A percentile compares a stretch with the other conserved stretches of the same genome.
Evolutionary conservation across 1,140 invertebrate genomes (phyloP).

Genomic region (Euwallacea similis): DNA sequence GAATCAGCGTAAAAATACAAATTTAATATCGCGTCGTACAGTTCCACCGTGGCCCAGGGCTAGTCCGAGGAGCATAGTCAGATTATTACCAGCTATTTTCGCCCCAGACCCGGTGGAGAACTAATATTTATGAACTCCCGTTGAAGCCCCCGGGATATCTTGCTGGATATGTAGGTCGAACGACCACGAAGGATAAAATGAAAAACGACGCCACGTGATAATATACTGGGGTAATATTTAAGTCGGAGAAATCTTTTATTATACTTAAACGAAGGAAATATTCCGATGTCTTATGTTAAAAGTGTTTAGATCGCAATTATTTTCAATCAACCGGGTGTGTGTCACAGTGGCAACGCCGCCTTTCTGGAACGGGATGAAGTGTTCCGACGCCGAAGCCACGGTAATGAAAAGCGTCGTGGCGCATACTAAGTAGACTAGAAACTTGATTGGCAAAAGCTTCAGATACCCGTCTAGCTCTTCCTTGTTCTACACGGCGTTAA

Average conservation of each 20-base stretch:
- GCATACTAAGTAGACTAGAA: slow-evolving; percentile 51
- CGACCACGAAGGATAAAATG: slow-evolving; percentile 33
- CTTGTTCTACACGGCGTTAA: slow-evolving; percentile 30
- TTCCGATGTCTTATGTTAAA: too few species aligned
- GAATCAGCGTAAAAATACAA: slow-evolving; percentile 55
- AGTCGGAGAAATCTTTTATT: too few species aligned
- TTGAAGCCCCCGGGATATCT: slow-evolving; percentile 22
- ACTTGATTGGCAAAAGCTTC: slow-evolving; percentile 38
- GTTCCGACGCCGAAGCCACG: slow-evolving; percentile 48
- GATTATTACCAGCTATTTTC: slow-evolving; percentile 50
- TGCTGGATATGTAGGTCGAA: slow-evolving; percentile 28
- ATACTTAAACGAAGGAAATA: too few species aligned
- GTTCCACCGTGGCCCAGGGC: slow-evolving; percentile 39
- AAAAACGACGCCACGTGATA: not conserved
- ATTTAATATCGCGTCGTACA: slow-evolving; percentile 52
- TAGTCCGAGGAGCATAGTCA: slow-evolving; percentile 44
- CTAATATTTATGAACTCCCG: slow-evolving; percentile 42
- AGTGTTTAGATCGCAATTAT: slow-evolving; percentile 6
- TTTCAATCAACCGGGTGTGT: slow-evolving; percentile 20
- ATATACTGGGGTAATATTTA: too few species aligned
- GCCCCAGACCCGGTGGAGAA: slow-evolving; percentile 36
- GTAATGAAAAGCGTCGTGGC: slow-evolving; percentile 54
- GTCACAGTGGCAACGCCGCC: slow-evolving; percentile 19
- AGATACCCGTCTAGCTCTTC: slow-evolving; percentile 28
- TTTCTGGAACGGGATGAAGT: slow-evolving; percentile 44